Evolutionary conservation across 2,113 vertebrate species (phyloP).

Genomic region (Phrynosoma blainvillii): DNA sequence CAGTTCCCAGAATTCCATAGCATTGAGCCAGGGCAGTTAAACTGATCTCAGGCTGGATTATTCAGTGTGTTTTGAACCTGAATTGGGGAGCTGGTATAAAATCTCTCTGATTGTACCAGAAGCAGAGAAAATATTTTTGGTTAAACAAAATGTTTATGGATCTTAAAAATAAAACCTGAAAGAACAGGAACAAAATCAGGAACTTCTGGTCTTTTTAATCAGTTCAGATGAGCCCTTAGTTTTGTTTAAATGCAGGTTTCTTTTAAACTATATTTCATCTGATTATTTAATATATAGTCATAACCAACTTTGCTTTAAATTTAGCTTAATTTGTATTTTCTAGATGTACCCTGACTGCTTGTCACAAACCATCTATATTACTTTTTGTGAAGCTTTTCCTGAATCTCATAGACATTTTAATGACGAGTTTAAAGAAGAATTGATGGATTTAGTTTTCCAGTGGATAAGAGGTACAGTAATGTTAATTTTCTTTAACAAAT

Average conservation of each 20-base stretch:
- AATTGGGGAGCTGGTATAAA: too few species aligned
- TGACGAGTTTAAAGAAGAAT: conserved; percentile 69
- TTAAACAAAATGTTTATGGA: too few species aligned
- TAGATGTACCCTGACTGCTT: conserved; percentile 72
- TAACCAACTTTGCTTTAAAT: conserved; percentile 19
- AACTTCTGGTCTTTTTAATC: too few species aligned
- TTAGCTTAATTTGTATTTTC: conserved; percentile 41
- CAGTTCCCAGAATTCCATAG: too few species aligned
- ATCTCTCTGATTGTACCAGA: too few species aligned
- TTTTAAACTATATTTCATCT: not conserved
- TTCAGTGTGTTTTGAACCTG: too few species aligned
- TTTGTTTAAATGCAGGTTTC: not conserved
- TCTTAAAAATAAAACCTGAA: too few species aligned
- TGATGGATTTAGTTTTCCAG: conserved; percentile 65
- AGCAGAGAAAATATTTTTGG: too few species aligned
- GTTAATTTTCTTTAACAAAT: conserved; percentile 3
- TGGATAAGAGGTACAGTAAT: conserved; percentile 74
- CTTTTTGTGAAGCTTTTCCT: conserved; percentile 72
- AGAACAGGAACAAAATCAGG: too few species aligned
- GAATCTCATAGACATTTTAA: conserved; percentile 60
- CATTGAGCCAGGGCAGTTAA: too few species aligned
- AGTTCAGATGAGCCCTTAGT: not conserved
- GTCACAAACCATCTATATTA: conserved; percentile 66
- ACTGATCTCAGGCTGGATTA: too few species aligned
- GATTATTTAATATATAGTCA: not conserved